These are phyloP conservation scores for Apis dorsata DNA, from an alignment of 1,140 invertebrate genomes.

Conservation along the genomic window DNA sequence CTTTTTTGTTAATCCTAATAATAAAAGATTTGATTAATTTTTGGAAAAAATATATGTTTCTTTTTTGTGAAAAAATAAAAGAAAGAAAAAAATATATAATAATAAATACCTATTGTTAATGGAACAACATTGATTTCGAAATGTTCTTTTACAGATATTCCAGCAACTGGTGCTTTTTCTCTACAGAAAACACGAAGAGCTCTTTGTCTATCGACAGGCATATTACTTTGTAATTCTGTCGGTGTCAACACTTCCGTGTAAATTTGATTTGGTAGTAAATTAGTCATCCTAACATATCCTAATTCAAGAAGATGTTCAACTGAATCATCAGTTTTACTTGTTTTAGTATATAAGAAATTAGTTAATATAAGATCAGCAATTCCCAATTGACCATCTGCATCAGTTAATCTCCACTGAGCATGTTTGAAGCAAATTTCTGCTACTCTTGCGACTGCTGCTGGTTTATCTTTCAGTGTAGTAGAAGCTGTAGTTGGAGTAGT, in stretches of 20 bases:
- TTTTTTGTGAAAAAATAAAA: background rate
- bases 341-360: conserved; percentile 98
- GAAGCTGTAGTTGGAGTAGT: conserved; percentile 76
- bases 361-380: conserved; percentile 97
- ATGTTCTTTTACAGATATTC: conserved; percentile 99
- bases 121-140: conserved; percentile 98
- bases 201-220: conserved; percentile 91
- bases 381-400: conserved; percentile 97
- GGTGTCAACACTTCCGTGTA: conserved; percentile 96
- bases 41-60: background rate
- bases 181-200: conserved; percentile 93
- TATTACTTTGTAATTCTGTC: conserved; percentile 92
- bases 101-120: conserved; percentile 88
- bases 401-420: conserved; percentile 98
- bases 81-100: conserved; percentile 61
- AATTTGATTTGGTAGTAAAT: conserved; percentile 95
- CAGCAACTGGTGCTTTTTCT: conserved; percentile 95
- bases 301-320: conserved; percentile 98
- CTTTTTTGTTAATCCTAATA: conserved; percentile 92
- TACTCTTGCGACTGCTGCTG: conserved; percentile 89
- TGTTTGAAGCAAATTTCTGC: conserved; percentile 99
- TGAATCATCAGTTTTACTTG: conserved; percentile 97
- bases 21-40: conserved; percentile 55
- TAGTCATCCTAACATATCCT: conserved; percentile 97
- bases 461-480: conserved; percentile 81